Evolutionary conservation across 2,797 vertebrate genomes (phyloP).

Genomic region (Gadopsis marmoratus): DNA sequence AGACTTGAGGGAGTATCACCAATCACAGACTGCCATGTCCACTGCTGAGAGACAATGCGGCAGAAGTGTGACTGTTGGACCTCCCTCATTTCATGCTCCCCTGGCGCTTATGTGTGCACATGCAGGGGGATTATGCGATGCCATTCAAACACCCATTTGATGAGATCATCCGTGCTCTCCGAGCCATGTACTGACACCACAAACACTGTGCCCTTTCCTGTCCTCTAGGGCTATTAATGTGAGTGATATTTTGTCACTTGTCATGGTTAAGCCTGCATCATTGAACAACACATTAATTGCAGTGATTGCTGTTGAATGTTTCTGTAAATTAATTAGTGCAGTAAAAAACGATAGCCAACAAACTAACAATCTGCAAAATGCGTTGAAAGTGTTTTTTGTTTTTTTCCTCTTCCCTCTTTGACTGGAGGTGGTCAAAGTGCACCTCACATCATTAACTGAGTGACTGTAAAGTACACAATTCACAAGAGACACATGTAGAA

Average conservation of each 20-base stretch:
- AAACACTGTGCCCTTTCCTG: constrained; percentile 54
- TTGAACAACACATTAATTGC: constrained; percentile 53
- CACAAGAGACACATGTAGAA: constrained; percentile 5
- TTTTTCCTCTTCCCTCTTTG: not conserved
- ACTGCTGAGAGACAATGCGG: constrained; percentile 40
- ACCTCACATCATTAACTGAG: constrained; percentile 47
- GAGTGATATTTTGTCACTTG: constrained; percentile 41
- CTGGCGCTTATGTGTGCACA: constrained; percentile 57
- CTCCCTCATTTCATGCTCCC: constrained; percentile 66
- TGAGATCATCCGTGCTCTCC: constrained; percentile 65
- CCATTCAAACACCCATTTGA: constrained; percentile 65
- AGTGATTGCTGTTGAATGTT: constrained; percentile 41
- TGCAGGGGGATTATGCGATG: constrained; percentile 61
- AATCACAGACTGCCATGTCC: constrained; percentile 41
- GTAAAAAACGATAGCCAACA: constrained; percentile 11
- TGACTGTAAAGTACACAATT: constrained; percentile 28
- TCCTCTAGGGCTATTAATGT: constrained; percentile 47
- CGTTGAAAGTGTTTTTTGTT: not conserved
- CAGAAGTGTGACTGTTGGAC: constrained; percentile 43
- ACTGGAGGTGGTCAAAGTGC: constrained; percentile 24
- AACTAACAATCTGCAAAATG: constrained; percentile 15
- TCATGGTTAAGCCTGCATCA: constrained; percentile 36
- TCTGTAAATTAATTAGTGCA: constrained; percentile 49
- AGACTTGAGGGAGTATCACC: constrained; percentile 44
- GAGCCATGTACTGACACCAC: constrained; percentile 59